Conservation (phyloP, 2,113 vertebrate genomes). For the Mohoua ochrocephala region DNA sequence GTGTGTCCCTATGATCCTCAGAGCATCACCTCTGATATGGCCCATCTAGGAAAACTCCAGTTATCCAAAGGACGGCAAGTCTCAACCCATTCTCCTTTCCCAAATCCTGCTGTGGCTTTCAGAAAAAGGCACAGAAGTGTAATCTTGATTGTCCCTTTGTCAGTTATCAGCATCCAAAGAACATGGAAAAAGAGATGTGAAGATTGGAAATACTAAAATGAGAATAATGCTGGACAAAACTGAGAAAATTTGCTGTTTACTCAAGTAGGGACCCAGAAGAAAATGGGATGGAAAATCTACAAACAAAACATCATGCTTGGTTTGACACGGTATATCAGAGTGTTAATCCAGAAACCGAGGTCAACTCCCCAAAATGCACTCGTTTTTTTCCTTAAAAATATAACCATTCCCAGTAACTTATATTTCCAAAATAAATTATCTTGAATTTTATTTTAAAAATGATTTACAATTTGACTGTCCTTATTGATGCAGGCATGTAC, state of each 20-base stretch:
- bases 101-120: neutral
- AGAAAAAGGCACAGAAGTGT: neutral
- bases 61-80: neutral
- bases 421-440: neutral
- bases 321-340: neutral
- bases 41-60: neutral
- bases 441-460: neutral
- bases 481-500: neutral
- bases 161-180: neutral
- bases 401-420: neutral
- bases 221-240: neutral
- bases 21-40: neutral
- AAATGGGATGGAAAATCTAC: neutral
- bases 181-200: accelerated
- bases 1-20: neutral
- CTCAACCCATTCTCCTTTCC: neutral
- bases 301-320: neutral
- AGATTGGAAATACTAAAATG: neutral
- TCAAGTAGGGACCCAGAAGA: neutral
- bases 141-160: neutral
- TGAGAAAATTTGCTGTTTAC: neutral
- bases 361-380: neutral
- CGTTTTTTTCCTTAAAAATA: neutral
- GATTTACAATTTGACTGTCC: neutral
- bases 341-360: neutral